phyloP scores from a whole-genome alignment of 2,113 vertebrate genomes.

The Atlantisia rogersi region DNA sequence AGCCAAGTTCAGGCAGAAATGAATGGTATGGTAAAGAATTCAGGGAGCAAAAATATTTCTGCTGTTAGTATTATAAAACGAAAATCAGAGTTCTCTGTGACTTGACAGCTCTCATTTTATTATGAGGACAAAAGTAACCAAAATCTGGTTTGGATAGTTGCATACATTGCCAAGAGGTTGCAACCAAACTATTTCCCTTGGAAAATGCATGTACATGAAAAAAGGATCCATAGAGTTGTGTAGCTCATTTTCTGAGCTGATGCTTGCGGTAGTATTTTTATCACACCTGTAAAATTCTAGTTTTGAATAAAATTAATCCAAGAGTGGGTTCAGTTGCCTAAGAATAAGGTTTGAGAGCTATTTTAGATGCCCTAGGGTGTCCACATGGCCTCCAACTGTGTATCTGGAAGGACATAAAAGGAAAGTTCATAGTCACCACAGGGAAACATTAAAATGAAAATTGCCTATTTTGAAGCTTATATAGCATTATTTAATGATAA shows the following conservation, averaged over 20 bases:
- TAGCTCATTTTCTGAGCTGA: not conserved
- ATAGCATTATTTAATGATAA: not conserved
- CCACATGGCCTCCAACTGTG: not conserved
- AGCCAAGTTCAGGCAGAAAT: not conserved
- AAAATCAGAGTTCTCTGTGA: not conserved
- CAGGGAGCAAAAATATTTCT: not conserved
- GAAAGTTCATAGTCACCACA: not conserved
- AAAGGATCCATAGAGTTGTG: not conserved
- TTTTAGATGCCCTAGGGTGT: not conserved
- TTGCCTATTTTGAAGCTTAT: not conserved
- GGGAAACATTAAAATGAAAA: not conserved
- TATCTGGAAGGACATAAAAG: not conserved
- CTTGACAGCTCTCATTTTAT: not conserved
- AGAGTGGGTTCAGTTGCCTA: not conserved
- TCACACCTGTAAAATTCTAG: not conserved
- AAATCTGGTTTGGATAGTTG: not conserved
- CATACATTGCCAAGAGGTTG: not conserved
- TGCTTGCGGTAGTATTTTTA: not conserved
- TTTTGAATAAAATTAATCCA: not conserved
- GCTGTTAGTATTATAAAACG: not conserved
- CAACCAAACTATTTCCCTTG: not conserved
- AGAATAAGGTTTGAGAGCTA: not conserved
- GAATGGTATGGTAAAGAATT: not conserved
- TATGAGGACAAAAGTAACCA: not conserved
- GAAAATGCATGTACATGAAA: not conserved